Conservation (phyloP, 2,797 vertebrate genomes). For the Sebastes alutus region DNA sequence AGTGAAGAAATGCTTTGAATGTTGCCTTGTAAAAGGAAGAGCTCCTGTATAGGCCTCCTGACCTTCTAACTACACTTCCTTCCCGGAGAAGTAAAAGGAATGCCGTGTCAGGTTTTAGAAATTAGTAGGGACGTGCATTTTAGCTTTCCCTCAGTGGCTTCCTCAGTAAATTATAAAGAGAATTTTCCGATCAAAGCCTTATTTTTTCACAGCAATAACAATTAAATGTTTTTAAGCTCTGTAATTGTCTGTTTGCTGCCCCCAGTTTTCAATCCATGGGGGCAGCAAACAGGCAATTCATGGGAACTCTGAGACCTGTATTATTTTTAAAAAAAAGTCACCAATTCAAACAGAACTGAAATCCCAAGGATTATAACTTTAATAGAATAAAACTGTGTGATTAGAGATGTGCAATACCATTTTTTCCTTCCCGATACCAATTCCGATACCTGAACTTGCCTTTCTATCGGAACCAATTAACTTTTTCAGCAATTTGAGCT, state of each 20-base stretch:
- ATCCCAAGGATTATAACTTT: background rate
- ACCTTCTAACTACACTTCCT: constrained; percentile 80
- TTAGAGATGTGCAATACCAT: too few species aligned
- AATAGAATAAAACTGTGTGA: background rate
- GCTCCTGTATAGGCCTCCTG: constrained; percentile 67
- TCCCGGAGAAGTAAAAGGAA: constrained; percentile 71
- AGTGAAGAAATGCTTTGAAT: constrained; percentile 80
- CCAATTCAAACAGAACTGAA: background rate
- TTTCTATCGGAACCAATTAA: too few species aligned
- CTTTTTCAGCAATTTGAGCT: too few species aligned
- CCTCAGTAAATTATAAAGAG: background rate
- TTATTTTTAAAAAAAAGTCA: background rate
- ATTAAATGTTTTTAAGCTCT: background rate
- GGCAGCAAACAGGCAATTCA: too few species aligned
- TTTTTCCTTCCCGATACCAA: too few species aligned
- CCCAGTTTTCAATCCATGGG: background rate
- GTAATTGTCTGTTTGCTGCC: background rate
- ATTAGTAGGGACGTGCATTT: constrained; percentile 35
- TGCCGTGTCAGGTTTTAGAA: constrained; percentile 75
- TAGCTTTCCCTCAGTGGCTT: background rate
- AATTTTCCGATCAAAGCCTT: background rate
- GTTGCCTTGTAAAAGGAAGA: constrained; percentile 73
- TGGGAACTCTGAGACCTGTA: background rate
- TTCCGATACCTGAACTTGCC: too few species aligned
- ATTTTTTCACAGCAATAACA: background rate